Base-by-base conservation (phyloP, 2,113 vertebrate species). In the Sturnira hondurensis region DNA sequence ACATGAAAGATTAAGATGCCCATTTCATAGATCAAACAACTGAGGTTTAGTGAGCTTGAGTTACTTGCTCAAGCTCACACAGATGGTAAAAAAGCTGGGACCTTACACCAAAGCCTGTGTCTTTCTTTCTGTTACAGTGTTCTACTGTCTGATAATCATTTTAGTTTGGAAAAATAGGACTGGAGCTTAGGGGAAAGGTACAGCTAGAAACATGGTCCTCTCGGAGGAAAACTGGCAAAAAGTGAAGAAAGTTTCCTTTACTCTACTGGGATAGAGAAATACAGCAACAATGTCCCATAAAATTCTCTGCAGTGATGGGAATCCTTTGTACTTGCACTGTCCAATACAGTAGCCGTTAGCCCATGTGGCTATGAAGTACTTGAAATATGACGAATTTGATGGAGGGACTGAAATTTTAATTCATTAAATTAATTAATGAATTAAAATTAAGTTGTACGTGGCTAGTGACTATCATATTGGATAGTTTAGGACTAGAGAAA, bases 91-190 rank as follows among this genome's bases (percentile, higher is more conserved):
- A 92, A 43, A 63, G n/a, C 41, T 95, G 47, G 36, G 0, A 13
- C 67, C 54, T 85, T 61, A 50, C 28, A 80, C 43, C 33, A 47
- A 86, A 88, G 50, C 13, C 56, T 4, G 0, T 76, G 31, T 71
- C 38, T 86, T 94, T 71, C 38, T 86, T 94, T 86, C 68, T 7
- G 10, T 54, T 33, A 70, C 56, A 20, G 10, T 63, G 45, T 91
- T 92, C 41, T 19, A 38, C 14, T n/a, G 15, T 70, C 16, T 56
- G n/a, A 80, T 36, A 22, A 61, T 67, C 81, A 82, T 95, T 91
- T 87, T 61, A 45, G 20, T 91, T 88, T 94, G 54, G 61, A 73
- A 92, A 95, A 95, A 45, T 20, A 73, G n/a, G 26, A 61, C 36
- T 52, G 28, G 81, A 70, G 17, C 28, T 93, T 50, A 70, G 19